Evolutionary conservation across 2,113 vertebrate genomes (phyloP), one percentile per base, ranked within the genome.

Genomic region (Callionymus lyra): DNA sequence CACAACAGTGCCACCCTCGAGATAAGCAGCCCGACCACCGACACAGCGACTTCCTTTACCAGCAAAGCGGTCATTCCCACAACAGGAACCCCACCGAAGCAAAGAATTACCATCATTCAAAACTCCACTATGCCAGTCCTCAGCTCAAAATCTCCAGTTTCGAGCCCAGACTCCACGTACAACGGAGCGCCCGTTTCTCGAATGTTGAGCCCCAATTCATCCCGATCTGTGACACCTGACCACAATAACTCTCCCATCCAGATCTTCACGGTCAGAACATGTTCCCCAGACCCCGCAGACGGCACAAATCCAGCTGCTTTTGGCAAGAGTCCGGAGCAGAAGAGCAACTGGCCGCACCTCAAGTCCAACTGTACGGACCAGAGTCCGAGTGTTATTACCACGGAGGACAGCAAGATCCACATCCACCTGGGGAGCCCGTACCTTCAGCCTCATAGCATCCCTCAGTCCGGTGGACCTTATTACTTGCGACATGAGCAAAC

Each of bases 371-470:
- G 88, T 56, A 87, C 86, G 42, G 91, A 89, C 53, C 79, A 87
- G 1, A 85, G 87, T 72, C 88, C 91, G 50, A 91, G 86, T 61
- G 87, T 95, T 72, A 90, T 93, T 84, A 92, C 91, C 82, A 89
- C 91, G 74, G 94, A 99, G 58, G 95, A 99, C 81, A 98, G 93
- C 77, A 97, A 97, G 89, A 95, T 98, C 77, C 92, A 96, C 54
- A 98, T 97, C 77, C 92, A 95, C 59, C 87, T 98, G 74, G 94
- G 94, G 72, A 92, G 79, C 60, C 87, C 92, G 45, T 94, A 91
- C 2, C 64, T 90, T 67, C 91, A 92, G 71, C 63, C 87, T 60
- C 68, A 76, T 33, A 39, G 65, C 39, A 53, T 82, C 15, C n/a
- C 81, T 36, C 88, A 89, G 75, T 70, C 88, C 45, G 58, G 66